These are phyloP conservation scores for Orius laevigatus DNA, from an alignment of 1,140 invertebrate genomes.

Conservation along the genomic window DNA sequence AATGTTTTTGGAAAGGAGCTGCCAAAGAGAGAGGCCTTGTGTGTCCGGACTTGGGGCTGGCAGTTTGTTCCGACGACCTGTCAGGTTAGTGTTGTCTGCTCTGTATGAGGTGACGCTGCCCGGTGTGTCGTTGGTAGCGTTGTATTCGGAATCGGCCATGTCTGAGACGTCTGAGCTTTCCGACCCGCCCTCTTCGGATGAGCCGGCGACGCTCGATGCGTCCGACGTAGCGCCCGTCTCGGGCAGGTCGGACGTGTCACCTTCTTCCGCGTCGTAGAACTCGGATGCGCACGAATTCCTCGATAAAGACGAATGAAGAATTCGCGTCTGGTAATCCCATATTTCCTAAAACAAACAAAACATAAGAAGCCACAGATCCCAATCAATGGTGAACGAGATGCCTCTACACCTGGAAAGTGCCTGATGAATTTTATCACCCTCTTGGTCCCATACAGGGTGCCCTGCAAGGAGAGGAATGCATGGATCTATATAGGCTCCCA, in stretches of 20 bases:
- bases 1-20: conserved; percentile 67
- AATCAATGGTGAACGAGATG: too few species aligned
- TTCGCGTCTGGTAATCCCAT: neutral
- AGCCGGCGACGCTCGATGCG: conserved; percentile 46
- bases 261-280: conserved; percentile 69
- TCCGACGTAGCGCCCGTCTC: conserved; percentile 29
- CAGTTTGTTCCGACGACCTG: conserved; percentile 51
- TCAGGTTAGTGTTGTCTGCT: conserved; percentile 24
- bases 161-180: conserved; percentile 22
- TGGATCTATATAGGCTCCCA: too few species aligned
- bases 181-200: conserved; percentile 38
- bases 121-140: conserved; percentile 16
- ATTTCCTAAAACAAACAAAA: too few species aligned
- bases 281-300: conserved; percentile 52
- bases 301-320: conserved; percentile 10
- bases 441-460: too few species aligned
- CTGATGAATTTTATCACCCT: too few species aligned
- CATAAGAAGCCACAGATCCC: too few species aligned
- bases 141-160: conserved; percentile 22
- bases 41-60: conserved; percentile 52
- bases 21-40: conserved; percentile 62
- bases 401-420: too few species aligned
- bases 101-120: neutral
- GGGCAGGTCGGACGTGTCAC: conserved; percentile 22
- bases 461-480: too few species aligned